Conservation (phyloP, 2,797 vertebrate genomes). For the Cheirogaleus major region DNA sequence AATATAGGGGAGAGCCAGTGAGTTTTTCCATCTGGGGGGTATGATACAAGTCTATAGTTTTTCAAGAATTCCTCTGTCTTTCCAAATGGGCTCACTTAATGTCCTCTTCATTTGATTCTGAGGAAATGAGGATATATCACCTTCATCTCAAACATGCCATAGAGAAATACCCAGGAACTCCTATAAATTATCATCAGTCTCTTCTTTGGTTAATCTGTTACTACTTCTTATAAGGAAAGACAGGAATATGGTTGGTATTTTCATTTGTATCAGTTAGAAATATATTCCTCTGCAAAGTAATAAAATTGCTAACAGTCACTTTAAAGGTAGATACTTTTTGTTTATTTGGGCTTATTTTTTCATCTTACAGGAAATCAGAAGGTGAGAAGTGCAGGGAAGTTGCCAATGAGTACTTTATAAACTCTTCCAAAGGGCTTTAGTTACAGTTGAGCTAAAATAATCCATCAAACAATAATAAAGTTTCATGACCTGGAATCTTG, state of each 20-base stretch:
- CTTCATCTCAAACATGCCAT: neutral
- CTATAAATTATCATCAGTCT: neutral
- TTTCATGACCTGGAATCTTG: neutral
- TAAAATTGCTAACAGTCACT: neutral
- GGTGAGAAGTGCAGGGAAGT: neutral
- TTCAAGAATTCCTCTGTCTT: neutral
- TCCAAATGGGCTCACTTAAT: neutral
- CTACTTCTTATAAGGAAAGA: neutral
- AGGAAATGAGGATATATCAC: neutral
- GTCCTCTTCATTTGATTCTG: neutral
- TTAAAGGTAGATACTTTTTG: neutral
- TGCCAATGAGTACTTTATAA: neutral
- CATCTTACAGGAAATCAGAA: neutral
- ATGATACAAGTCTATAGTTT: neutral
- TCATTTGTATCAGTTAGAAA: neutral
- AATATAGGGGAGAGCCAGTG: accelerated
- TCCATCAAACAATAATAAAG: neutral
- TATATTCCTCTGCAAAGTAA: neutral
- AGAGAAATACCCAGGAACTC: neutral
- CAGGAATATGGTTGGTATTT: neutral
- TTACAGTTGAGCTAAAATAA: neutral
- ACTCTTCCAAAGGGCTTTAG: neutral
- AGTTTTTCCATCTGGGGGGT: accelerated
- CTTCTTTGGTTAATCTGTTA: neutral
- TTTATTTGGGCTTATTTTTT: conserved; percentile 13